A percentile compares a stretch with the other conserved stretches of the same genome.
Conservation (phyloP, 64 coral and sea anemone species). For the Stylophora pistillata region DNA sequence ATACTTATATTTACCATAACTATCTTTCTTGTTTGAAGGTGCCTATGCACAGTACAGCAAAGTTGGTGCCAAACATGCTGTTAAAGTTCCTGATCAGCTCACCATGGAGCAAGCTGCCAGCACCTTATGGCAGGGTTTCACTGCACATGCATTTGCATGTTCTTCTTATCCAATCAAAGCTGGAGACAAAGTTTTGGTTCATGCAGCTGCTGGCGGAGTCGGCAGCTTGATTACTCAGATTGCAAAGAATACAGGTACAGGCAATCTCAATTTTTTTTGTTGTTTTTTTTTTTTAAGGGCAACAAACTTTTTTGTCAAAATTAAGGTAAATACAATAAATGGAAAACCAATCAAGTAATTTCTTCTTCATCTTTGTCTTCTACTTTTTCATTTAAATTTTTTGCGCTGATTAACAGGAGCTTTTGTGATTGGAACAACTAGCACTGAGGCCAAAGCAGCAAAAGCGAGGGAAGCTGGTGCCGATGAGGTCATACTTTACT, state of each 20-base stretch:
- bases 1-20: not conserved
- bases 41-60: conserved; percentile 66
- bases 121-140: conserved; percentile 63
- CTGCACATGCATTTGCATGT: conserved; percentile 44
- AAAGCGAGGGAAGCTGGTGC: conserved; percentile 67
- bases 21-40: conserved; percentile 11
- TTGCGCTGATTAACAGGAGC: conserved; percentile 26
- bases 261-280: no score
- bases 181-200: conserved; percentile 68
- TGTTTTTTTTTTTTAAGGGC: no score
- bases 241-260: conserved; percentile 49
- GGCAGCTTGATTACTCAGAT: conserved; percentile 64
- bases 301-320: no score
- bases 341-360: no score
- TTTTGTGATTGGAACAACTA: conserved; percentile 78
- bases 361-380: no score
- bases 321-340: no score
- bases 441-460: conserved; percentile 66
- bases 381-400: no score
- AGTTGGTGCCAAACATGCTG: conserved; percentile 10
- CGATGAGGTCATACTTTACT: conserved; percentile 78
- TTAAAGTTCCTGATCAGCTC: conserved; percentile 47
- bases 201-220: conserved; percentile 67
- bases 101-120: conserved; percentile 71
- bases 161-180: conserved; percentile 50